Evolutionary conservation across 2,888 invertebrate genomes (phyloP).

Genomic region (Ormia ochracea): DNA sequence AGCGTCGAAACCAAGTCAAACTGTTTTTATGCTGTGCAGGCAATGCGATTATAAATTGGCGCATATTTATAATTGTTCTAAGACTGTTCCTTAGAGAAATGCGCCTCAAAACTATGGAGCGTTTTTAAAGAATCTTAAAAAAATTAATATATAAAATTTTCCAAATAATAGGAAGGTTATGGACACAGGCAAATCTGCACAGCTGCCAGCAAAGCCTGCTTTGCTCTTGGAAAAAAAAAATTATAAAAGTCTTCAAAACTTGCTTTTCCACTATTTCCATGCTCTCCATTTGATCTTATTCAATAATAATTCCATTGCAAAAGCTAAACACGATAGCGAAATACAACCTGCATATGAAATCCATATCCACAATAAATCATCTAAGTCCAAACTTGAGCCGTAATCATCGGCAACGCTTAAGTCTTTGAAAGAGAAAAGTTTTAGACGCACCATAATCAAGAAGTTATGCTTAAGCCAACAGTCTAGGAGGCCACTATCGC

Average conservation of each 20-base stretch:
- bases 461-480: constrained; percentile 53
- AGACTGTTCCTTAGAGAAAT: too few species aligned
- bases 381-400: not conserved
- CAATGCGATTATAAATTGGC: not conserved
- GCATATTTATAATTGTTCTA: too few species aligned
- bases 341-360: constrained; percentile 19
- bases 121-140: too few species aligned
- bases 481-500: constrained; percentile 49
- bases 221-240: too few species aligned
- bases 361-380: constrained; percentile 57
- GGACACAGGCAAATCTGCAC: too few species aligned
- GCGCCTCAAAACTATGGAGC: too few species aligned
- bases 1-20: not conserved
- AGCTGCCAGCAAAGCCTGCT: too few species aligned
- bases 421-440: constrained; percentile 37
- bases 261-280: not conserved
- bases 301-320: constrained; percentile 22
- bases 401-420: constrained; percentile 31
- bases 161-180: too few species aligned
- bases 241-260: too few species aligned
- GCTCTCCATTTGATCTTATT: not conserved
- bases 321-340: not conserved
- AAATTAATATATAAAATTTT: too few species aligned
- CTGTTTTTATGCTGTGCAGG: not conserved
- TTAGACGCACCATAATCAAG: constrained; percentile 44